phyloP scores from a whole-genome alignment of 1,140 invertebrate genomes.

The Halotydeus destructor region DNA sequence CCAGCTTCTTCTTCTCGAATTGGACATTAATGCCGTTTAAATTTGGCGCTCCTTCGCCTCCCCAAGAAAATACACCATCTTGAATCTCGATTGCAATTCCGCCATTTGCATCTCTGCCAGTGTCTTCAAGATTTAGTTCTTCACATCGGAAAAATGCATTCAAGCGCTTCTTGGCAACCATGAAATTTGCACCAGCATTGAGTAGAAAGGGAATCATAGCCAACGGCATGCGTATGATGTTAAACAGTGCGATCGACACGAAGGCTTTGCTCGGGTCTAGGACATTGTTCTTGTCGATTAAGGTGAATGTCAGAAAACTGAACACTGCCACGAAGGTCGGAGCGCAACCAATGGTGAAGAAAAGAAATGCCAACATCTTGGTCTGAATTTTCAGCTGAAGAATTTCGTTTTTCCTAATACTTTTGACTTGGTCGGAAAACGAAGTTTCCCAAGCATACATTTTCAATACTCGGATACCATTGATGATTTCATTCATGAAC shows the following conservation, averaged over 20 bases:
- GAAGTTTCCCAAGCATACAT: constrained; percentile 34
- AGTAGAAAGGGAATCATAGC: constrained; percentile 12
- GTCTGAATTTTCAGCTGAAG: constrained; percentile 12
- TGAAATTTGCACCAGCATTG: too few species aligned
- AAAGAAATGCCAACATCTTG: constrained; percentile 4
- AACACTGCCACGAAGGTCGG: constrained; percentile 50
- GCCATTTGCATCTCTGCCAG: constrained; percentile 18
- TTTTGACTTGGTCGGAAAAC: constrained; percentile 16
- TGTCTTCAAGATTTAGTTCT: constrained; percentile 14
- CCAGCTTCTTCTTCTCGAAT: constrained; percentile 21
- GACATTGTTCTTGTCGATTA: constrained; percentile 25
- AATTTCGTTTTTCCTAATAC: constrained; percentile 16
- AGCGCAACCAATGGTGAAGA: constrained; percentile 35
- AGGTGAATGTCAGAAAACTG: constrained; percentile 25
- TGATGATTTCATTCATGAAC: constrained; percentile 81
- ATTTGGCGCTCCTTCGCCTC: constrained; percentile 9
- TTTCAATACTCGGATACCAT: constrained; percentile 37
- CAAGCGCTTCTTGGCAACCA: constrained; percentile 56
- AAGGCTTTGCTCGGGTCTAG: constrained; percentile 36
- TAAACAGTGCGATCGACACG: constrained; percentile 36
- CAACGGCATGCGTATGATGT: constrained; percentile 64
- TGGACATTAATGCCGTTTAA: constrained; percentile 18
- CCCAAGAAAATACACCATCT: constrained; percentile 29
- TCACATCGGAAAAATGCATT: constrained; percentile 70
- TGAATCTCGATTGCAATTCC: constrained; percentile 23